Conservation (phyloP, 1,140 invertebrate genomes). For the Conopomorpha cramerella region DNA sequence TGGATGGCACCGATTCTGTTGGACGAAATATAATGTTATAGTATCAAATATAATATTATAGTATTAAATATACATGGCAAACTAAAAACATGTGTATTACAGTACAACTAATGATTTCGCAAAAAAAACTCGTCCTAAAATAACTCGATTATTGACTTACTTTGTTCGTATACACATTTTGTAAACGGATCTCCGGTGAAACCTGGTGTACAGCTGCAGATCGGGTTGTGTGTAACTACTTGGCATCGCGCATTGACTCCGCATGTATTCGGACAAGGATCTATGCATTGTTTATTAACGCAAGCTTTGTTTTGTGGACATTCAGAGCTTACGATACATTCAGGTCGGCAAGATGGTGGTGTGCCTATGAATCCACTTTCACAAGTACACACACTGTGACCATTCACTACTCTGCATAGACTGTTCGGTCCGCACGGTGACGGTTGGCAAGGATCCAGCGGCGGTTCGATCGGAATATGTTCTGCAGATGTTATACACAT, state of each 20-base stretch:
- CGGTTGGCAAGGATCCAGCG: conserved; percentile 71
- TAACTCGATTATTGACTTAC: too few species aligned
- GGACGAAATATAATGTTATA: too few species aligned
- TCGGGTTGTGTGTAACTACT: conserved; percentile 83
- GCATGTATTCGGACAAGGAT: conserved; percentile 82
- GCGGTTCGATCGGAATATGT: too few species aligned
- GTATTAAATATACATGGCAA: too few species aligned
- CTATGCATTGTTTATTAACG: conserved; percentile 78
- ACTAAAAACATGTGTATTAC: too few species aligned
- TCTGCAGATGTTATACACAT: too few species aligned
- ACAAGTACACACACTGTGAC: conserved; percentile 82
- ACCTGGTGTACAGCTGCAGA: conserved; percentile 74
- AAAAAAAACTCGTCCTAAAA: too few species aligned
- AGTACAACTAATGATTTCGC: too few species aligned
- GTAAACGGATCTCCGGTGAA: conserved; percentile 81
- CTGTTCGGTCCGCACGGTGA: conserved; percentile 85
- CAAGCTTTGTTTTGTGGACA: conserved; percentile 83
- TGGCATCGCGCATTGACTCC: conserved; percentile 80
- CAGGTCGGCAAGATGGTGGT: conserved; percentile 79
- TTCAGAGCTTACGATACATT: conserved; percentile 83
- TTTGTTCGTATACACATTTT: conserved; percentile 65
- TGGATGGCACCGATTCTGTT: too few species aligned
- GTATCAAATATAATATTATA: too few species aligned
- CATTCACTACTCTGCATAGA: conserved; percentile 73
- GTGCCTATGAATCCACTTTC: conserved; percentile 74